A percentile compares a stretch with the other conserved stretches of the same genome.
phyloP scores from a whole-genome alignment of 2,113 vertebrate species.

The Panthera tigris region DNA sequence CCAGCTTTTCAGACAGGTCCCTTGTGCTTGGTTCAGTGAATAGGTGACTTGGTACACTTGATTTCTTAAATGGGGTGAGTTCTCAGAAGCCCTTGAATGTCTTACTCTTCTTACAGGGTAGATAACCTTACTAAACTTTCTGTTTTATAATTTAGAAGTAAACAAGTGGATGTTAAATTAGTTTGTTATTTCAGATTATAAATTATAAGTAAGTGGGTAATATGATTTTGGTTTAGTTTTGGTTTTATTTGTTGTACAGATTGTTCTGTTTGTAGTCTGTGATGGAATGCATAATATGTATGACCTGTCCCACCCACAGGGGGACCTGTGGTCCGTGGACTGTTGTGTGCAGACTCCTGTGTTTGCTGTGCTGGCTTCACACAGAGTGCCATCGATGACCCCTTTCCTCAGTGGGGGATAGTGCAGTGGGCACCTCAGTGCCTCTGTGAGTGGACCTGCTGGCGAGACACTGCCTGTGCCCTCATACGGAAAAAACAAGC shows the following conservation, averaged over 20 bases:
- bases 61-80: too few species aligned
- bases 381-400: neutral
- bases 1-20: neutral
- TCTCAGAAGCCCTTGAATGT: neutral
- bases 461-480: neutral
- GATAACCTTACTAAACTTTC: neutral
- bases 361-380: neutral
- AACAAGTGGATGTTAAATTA: neutral
- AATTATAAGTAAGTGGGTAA: neutral
- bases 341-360: neutral
- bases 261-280: neutral
- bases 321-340: neutral
- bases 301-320: neutral
- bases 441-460: neutral
- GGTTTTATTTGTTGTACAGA: neutral
- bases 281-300: neutral
- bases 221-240: neutral
- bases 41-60: neutral
- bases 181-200: neutral
- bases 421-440: neutral
- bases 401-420: neutral
- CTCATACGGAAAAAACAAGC: neutral
- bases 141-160: neutral
- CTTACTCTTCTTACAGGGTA: neutral
- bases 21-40: neutral